Percentiles rank a stretch among this genome's conserved stretches.
phyloP scores from a whole-genome alignment of 2,888 invertebrate species.

The Phortica magna region DNA sequence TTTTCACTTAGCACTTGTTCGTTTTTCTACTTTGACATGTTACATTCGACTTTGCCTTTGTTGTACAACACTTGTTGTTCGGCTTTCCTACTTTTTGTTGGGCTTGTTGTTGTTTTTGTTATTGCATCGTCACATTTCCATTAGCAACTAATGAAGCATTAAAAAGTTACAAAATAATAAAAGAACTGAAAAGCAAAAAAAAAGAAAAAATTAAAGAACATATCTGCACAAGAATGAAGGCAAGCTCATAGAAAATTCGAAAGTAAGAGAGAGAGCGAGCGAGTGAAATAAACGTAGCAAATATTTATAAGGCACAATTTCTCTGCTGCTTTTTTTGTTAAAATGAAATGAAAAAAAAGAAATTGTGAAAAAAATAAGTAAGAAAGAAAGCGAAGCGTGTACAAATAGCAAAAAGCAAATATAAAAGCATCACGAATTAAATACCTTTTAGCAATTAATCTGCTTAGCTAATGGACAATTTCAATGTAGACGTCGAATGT shows the following conservation, averaged over 20 bases:
- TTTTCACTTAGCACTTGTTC: constrained; percentile 3
- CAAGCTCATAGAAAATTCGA: constrained; percentile 40
- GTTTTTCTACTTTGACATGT: background rate
- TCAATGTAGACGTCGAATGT: constrained; percentile 57
- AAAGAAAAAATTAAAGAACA: constrained; percentile 34
- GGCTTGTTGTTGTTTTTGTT: background rate
- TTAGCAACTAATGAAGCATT: constrained; percentile 73
- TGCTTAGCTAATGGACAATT: constrained; percentile 75
- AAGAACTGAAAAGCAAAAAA: constrained; percentile 37
- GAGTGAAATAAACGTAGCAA: constrained; percentile 51
- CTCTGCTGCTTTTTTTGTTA: constrained; percentile 6
- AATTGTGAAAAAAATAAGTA: constrained; percentile 7
- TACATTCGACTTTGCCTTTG: background rate
- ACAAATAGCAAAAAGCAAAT: constrained; percentile 50
- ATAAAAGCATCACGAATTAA: constrained; percentile 73
- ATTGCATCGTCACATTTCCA: constrained; percentile 60
- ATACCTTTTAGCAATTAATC: constrained; percentile 76
- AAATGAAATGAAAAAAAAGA: constrained; percentile 21
- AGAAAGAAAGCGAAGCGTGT: background rate
- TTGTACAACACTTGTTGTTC: background rate
- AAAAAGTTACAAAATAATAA: constrained; percentile 59
- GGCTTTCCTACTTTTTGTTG: background rate
- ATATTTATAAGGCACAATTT: constrained; percentile 22
- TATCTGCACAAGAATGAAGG: background rate
- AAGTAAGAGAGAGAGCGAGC: constrained; percentile 47